phyloP scores from a whole-genome alignment of 2,113 vertebrate genomes.

The Nothobranchius kuhntae region DNA sequence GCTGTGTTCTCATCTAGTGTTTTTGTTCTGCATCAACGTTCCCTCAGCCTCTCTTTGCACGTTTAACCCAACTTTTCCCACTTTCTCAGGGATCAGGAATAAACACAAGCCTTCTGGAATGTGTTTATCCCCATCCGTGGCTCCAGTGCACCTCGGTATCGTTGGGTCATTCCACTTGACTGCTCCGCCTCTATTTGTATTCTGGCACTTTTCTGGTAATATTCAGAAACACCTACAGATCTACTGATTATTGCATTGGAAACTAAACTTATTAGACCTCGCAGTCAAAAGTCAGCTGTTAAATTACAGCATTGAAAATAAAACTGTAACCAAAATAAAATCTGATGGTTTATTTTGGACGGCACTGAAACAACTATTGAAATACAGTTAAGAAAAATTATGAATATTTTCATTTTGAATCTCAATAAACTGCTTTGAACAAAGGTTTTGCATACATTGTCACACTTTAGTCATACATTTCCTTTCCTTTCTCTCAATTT shows the following conservation, averaged over 20 bases:
- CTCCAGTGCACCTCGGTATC: conserved; percentile 10
- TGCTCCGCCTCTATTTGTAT: background rate
- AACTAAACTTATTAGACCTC: background rate
- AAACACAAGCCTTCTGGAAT: conserved; percentile 38
- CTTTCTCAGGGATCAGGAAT: conserved; percentile 9
- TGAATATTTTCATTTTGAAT: too few relatives aligned
- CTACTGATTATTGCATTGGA: background rate
- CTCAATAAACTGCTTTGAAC: too few relatives aligned
- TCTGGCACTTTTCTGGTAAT: too few relatives aligned
- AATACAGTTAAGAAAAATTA: too few relatives aligned
- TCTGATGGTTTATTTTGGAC: background rate
- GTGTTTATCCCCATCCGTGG: conserved; percentile 19
- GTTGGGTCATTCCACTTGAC: conserved; percentile 15
- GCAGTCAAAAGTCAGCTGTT: background rate
- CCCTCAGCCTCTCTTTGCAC: background rate
- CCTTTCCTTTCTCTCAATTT: too few relatives aligned
- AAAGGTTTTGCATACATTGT: too few relatives aligned
- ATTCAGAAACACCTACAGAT: background rate
- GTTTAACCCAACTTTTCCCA: background rate
- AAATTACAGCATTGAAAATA: background rate
- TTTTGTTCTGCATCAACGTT: background rate
- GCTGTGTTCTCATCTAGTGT: background rate
- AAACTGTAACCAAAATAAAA: background rate
- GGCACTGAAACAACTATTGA: background rate
- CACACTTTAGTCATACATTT: too few relatives aligned